These are phyloP conservation scores for Philotrypesis tridentata DNA, from an alignment of 1,140 invertebrate species.

Conservation along the genomic window DNA sequence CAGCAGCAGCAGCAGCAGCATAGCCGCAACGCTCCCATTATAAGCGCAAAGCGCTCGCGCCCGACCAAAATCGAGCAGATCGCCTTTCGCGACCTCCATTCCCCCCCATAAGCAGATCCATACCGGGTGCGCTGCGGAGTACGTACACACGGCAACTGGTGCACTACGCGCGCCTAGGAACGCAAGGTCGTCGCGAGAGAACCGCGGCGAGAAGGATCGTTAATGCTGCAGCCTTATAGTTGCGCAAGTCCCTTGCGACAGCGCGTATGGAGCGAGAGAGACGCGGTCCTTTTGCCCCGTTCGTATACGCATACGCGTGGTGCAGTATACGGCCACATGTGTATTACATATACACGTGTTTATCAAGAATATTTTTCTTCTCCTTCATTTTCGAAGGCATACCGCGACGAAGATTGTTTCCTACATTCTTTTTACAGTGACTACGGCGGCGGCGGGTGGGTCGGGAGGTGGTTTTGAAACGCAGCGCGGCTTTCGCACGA, in stretches of 20 bases:
- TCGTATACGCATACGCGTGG: neutral
- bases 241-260: slow-evolving; percentile 9
- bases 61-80: neutral
- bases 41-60: too few relatives aligned
- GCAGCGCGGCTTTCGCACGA: too few relatives aligned
- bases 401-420: too few relatives aligned
- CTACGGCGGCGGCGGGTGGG: too few relatives aligned
- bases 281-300: neutral
- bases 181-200: slow-evolving; percentile 46
- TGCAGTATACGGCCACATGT: too few relatives aligned
- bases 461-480: too few relatives aligned
- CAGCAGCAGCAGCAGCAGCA: neutral
- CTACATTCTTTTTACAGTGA: neutral
- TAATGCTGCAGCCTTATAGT: slow-evolving; percentile 44
- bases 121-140: too few relatives aligned
- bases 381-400: neutral
- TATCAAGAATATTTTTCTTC: neutral
- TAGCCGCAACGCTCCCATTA: neutral
- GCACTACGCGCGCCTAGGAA: slow-evolving; percentile 38
- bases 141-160: too few relatives aligned
- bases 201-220: slow-evolving; percentile 44
- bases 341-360: too few relatives aligned
- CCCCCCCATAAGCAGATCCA: neutral
- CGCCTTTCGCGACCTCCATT: neutral
- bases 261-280: too few relatives aligned